Base-by-base conservation (phyloP, 2,113 vertebrate species). In the Numida meleagris region DNA sequence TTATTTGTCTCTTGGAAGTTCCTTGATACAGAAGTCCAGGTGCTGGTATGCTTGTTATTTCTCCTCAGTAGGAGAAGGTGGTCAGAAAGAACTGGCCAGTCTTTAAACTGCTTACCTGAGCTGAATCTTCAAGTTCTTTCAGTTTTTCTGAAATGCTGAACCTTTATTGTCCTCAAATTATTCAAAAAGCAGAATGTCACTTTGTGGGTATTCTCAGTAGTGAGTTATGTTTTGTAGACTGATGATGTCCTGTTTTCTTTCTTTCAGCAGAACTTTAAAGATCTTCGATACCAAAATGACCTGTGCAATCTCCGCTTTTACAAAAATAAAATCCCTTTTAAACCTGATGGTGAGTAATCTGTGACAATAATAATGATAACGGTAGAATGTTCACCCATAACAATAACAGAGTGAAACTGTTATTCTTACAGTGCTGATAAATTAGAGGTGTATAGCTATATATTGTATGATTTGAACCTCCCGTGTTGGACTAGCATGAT, bases 291-390 rank as follows among this genome's bases (percentile, higher is more conserved):
- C 84, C 98, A 98, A 91, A 99, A 98, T 94, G 99, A 99, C 94
- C 98, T 99, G 83, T 98, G 98, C 71, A 99, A 99, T 97, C 98
- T 99, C 71, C 98, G 99, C 83, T 99, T 99, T 98, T 99, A 99
- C 98, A 98, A 99, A 97, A 99, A 99, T 96, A 99, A 99, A 97
- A 99, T 99, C 94, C 99, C 99, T 4, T 99, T 99, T 91, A 98
- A 99, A 45, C 99, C 99, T 82, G 99, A 99, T 76, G 99, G 99
- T 99, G 96, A 99, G 98, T 97, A 96, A 93, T 51, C 43, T 34
- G 51, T 10, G 11, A 38, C 80, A 88, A 4, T 27, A 57, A 36
- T 4, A 4, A 23, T 40, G 74, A 36, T 83, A 73, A 50, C 61
- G 31, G 53, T 85, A 82, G 55, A 74, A 55, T 67, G 40, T 17